Evolutionary conservation across 2,797 vertebrate species (phyloP).

Genomic region (Toxotes lorentzi): DNA sequence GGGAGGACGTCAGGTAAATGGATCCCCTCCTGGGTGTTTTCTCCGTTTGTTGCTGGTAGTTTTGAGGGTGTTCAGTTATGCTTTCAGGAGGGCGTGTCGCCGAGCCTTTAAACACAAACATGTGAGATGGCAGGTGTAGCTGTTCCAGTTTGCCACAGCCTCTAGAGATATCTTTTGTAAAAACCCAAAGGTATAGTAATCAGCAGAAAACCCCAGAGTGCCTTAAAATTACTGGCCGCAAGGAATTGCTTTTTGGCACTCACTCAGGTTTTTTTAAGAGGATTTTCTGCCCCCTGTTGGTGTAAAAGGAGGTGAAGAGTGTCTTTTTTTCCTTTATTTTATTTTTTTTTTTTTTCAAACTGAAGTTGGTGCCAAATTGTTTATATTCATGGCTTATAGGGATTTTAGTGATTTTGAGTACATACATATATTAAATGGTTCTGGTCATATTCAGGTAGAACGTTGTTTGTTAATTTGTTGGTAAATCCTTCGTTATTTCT

Average conservation of each 20-base stretch:
- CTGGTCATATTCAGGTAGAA: neutral
- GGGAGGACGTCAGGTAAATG: slow-evolving; percentile 88
- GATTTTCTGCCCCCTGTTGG: slow-evolving; percentile 79
- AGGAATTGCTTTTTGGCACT: slow-evolving; percentile 63
- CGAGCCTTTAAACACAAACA: slow-evolving; percentile 35
- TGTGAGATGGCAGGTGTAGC: slow-evolving; percentile 48
- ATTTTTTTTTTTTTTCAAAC: neutral
- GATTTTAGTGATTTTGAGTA: neutral
- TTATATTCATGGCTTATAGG: neutral
- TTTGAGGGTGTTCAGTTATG: slow-evolving; percentile 48
- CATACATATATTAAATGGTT: neutral
- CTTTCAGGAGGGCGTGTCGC: slow-evolving; percentile 33
- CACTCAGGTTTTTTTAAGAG: slow-evolving; percentile 35
- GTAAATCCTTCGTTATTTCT: neutral
- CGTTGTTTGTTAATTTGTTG: too few species aligned
- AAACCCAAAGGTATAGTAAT: slow-evolving; percentile 71
- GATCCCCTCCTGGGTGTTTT: slow-evolving; percentile 49
- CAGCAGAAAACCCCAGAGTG: slow-evolving; percentile 71
- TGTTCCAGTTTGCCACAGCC: slow-evolving; percentile 39
- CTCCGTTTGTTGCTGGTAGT: neutral
- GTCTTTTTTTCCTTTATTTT: neutral
- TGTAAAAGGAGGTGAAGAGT: neutral
- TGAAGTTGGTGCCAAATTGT: neutral
- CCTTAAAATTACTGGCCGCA: slow-evolving; percentile 68
- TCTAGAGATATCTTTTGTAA: slow-evolving; percentile 54